Evolutionary conservation across 2,888 invertebrate species (phyloP).

Genomic region (Oligia latruncula): DNA sequence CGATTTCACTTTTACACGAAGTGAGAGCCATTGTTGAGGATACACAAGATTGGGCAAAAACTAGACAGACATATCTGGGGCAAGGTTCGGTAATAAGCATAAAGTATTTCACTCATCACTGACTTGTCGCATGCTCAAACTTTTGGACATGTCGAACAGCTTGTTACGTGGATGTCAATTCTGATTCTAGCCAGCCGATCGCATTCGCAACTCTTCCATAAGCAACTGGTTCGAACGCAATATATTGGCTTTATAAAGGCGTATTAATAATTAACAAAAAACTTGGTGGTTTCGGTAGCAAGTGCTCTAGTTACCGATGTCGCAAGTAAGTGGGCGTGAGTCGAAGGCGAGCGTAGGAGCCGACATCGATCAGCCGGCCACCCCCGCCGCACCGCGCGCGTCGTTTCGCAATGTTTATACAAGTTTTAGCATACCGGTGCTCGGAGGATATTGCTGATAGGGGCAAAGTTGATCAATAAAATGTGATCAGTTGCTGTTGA

Average conservation of each 20-base stretch:
- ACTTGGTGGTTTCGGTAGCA: slow-evolving; percentile 79
- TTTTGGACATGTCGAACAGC: slow-evolving; percentile 52
- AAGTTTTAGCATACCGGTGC: slow-evolving; percentile 79
- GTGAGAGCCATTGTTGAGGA: slow-evolving; percentile 53
- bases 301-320: slow-evolving; percentile 86
- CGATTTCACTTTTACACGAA: slow-evolving; percentile 56
- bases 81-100: slow-evolving; percentile 50
- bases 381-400: slow-evolving; percentile 68
- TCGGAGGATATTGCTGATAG: slow-evolving; percentile 67
- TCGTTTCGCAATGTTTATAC: slow-evolving; percentile 76
- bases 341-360: slow-evolving; percentile 84
- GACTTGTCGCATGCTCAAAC: slow-evolving; percentile 31
- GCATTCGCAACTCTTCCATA: slow-evolving; percentile 68
- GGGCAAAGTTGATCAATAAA: slow-evolving; percentile 73
- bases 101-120: slow-evolving; percentile 53
- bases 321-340: slow-evolving; percentile 85
- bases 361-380: slow-evolving; percentile 81
- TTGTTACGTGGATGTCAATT: slow-evolving; percentile 62
- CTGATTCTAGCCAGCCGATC: slow-evolving; percentile 58
- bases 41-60: slow-evolving; percentile 55
- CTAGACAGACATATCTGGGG: slow-evolving; percentile 46
- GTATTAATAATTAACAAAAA: slow-evolving; percentile 80
- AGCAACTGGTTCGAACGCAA: slow-evolving; percentile 71
- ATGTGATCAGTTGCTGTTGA: slow-evolving; percentile 53
- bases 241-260: slow-evolving; percentile 74